These are phyloP conservation scores for Polymixis lichenea DNA, from an alignment of 2,888 invertebrate genomes.

Conservation along the genomic window DNA sequence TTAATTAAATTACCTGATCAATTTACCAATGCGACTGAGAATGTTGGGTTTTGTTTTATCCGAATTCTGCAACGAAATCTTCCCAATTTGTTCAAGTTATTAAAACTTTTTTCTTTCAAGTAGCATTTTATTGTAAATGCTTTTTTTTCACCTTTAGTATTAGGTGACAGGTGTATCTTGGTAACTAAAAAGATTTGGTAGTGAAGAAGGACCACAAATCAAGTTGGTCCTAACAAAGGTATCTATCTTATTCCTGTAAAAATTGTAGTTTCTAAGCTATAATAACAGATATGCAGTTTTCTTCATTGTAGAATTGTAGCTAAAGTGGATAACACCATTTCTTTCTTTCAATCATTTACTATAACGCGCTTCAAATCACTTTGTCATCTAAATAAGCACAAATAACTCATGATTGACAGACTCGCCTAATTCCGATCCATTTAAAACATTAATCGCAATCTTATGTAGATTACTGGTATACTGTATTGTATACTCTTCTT, in stretches of 20 bases:
- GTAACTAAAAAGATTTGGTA: neutral
- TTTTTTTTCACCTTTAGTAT: neutral
- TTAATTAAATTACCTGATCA: slow-evolving; percentile 7
- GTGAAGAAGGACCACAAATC: neutral
- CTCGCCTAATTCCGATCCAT: slow-evolving; percentile 4
- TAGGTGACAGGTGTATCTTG: neutral
- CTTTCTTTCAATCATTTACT: neutral
- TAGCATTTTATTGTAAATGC: neutral
- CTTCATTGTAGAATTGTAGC: neutral
- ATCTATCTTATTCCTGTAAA: slow-evolving; percentile 1
- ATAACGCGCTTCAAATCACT: neutral
- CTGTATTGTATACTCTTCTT: neutral
- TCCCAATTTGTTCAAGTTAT: slow-evolving; percentile 4
- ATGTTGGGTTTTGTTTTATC: neutral
- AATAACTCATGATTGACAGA: slow-evolving; percentile 1
- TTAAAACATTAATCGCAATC: slow-evolving; percentile 12
- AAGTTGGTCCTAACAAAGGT: neutral
- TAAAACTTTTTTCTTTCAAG: slow-evolving; percentile 9
- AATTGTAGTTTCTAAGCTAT: neutral
- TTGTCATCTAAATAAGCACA: slow-evolving; percentile 6
- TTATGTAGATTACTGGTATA: neutral
- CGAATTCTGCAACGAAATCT: neutral
- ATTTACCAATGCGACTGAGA: slow-evolving; percentile 6
- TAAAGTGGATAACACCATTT: slow-evolving; percentile 8
- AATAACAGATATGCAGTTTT: neutral